phyloP scores from a whole-genome alignment of 2,113 vertebrate species.

The Motacilla tschutschensis region DNA sequence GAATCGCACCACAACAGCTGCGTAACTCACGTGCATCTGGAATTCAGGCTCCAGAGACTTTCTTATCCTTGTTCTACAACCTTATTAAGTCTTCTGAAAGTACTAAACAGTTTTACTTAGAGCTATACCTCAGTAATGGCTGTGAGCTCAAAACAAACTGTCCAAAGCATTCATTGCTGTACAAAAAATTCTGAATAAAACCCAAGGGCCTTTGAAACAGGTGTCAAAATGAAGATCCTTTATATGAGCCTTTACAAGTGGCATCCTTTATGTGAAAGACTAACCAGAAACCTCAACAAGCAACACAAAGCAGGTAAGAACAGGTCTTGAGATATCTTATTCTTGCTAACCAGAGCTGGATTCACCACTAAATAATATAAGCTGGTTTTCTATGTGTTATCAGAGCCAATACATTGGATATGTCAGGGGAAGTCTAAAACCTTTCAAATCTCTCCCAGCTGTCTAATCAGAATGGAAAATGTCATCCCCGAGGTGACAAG shows the following conservation, averaged over 20 bases:
- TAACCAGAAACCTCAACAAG: not conserved
- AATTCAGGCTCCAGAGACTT: not conserved
- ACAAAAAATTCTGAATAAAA: not conserved
- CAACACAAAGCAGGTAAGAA: not conserved
- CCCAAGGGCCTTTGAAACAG: not conserved
- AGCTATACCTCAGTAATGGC: not conserved
- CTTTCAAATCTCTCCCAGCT: not conserved
- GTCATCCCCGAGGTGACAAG: not conserved
- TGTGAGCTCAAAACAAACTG: not conserved
- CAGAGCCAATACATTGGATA: not conserved
- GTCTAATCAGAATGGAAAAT: not conserved
- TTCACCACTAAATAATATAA: not conserved
- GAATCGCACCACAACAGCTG: not conserved
- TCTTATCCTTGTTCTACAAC: not conserved
- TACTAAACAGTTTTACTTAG: not conserved
- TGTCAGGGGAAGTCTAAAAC: not conserved
- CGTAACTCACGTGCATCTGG: accelerated
- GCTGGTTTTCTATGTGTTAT: not conserved
- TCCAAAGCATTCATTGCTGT: not conserved
- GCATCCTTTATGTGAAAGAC: not conserved
- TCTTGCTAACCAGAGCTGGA: not conserved
- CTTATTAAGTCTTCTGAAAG: not conserved
- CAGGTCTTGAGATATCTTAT: not conserved
- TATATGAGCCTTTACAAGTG: too few species aligned
- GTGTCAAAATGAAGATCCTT: not conserved